Evolutionary conservation across 1,140 invertebrate genomes (phyloP), one percentile per base, ranked within the genome.

Genomic region (Nebria ingens): DNA sequence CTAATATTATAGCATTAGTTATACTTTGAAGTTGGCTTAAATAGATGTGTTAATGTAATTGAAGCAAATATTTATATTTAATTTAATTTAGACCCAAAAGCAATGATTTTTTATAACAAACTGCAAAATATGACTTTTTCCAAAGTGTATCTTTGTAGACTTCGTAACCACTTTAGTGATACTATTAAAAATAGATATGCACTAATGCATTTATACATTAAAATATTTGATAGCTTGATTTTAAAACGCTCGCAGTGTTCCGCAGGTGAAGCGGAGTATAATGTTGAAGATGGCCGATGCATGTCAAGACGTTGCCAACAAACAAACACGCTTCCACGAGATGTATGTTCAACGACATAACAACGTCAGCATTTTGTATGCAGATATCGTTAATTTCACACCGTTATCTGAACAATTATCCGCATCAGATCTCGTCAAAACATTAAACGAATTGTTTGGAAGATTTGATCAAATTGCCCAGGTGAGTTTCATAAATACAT

Each of bases 361-460:
- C 66, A 95, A 95, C 69, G 95, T 98, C 61, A 97, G 93, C 66
- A 97, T 98, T 61, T 75, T 98, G 9, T 98, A 97, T 73, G 96
- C 96, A 0, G 96, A 98, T 66, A 98, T 98, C 58, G 95, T 97
- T 34, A 97, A 97, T 71, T 98, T 98, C 68, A 98, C 96, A 0
- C 90, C 91, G 0, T 74, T 98, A 2, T 95, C 93, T 0, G 93
- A 94, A 58, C 82, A 90, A 63, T 80, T 97, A 53, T 91, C 89
- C 21, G 93, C 96, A 13, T 93, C 92, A 3, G 93, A 98, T 70
- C 73, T 98, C 13, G 96, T 98, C 0, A 88, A 88, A 72, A 93
- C 93, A 0, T 74, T 98, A 0, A 98, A 98, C 67, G 93, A 98
- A 71, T 80, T 98, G 0, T 98, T 98, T 64, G 94, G 93, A 1